phyloP scores from a whole-genome alignment of 2,113 vertebrate species.

The Sphyrna mokarran region DNA sequence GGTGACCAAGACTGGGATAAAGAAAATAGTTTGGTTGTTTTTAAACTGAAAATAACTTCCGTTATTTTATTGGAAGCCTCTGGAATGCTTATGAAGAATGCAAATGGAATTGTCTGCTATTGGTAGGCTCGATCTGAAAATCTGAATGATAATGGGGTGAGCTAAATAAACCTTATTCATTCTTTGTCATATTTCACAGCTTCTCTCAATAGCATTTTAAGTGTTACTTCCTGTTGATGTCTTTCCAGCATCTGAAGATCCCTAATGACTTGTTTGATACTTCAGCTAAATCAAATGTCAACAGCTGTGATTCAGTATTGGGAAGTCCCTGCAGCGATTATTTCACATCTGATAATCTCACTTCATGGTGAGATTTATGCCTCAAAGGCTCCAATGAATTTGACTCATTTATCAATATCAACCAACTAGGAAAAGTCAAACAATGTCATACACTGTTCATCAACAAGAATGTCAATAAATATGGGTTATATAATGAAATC shows the following conservation, averaged over 20 bases:
- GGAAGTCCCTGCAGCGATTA: neutral
- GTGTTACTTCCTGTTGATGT: neutral
- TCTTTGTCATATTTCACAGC: neutral
- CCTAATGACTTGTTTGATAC: neutral
- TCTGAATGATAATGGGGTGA: neutral
- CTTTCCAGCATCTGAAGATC: neutral
- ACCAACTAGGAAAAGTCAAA: neutral
- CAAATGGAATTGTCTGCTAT: neutral
- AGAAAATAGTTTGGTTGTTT: neutral
- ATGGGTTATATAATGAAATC: too few relatives aligned
- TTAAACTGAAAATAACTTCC: neutral
- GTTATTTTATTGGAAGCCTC: neutral
- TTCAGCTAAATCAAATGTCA: conserved; percentile 9
- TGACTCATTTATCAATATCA: neutral
- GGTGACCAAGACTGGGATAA: neutral
- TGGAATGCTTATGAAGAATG: neutral
- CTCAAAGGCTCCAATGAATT: neutral
- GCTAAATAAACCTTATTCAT: neutral
- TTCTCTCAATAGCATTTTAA: neutral
- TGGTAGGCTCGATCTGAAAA: neutral
- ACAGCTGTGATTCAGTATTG: neutral
- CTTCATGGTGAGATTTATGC: neutral
- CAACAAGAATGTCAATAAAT: neutral
- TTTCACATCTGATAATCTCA: neutral
- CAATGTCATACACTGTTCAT: neutral